Evolutionary conservation across 2,888 invertebrate genomes (phyloP), one percentile per base, ranked within the genome.

Genomic region (Pyrochroa serraticornis): DNA sequence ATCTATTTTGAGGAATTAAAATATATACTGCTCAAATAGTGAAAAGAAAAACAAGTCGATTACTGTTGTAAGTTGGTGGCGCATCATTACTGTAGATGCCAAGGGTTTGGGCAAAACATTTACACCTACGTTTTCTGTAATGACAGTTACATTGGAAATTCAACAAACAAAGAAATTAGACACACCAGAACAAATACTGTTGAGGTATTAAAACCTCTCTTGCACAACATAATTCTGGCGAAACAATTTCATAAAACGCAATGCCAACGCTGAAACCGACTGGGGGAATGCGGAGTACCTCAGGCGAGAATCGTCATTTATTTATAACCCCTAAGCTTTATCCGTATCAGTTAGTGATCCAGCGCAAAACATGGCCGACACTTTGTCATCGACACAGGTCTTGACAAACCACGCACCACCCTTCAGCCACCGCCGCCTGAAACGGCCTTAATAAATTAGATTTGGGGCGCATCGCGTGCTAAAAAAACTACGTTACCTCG

Each of bases 281-380:
- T 13, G 51, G 55, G 60, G 57, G 67, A 51, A 58, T 54, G 64
- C 50, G 60, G 63, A 66, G 63, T 62, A 67, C 67, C 65, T 63
- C 57, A 60, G 67, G 70, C 69, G 71, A 69, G 65, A 70, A 71
- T 67, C 65, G 69, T 70, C 74, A 71, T 74, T 73, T 74, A 73
- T 73, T 73, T 74, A 74, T 70, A 70, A 72, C 71, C 72, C 71
- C 69, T 65, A 62, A 65, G 67, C 68, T 68, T 71, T 65, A 70
- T 71, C 70, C 70, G 68, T 68, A 70, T 71, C 70, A 70, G 70
- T 66, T 68, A 66, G 70, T 68, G 70, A 70, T 71, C 68, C 70
- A 62, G 66, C 66, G 64, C 64, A 67, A 70, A 73, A 73, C 72
- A 73, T 71, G 72, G 71, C 71, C 70, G 71, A 66, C 70, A 71